Conservation (phyloP, 2,113 vertebrate species). For the Ellobius talpinus region DNA sequence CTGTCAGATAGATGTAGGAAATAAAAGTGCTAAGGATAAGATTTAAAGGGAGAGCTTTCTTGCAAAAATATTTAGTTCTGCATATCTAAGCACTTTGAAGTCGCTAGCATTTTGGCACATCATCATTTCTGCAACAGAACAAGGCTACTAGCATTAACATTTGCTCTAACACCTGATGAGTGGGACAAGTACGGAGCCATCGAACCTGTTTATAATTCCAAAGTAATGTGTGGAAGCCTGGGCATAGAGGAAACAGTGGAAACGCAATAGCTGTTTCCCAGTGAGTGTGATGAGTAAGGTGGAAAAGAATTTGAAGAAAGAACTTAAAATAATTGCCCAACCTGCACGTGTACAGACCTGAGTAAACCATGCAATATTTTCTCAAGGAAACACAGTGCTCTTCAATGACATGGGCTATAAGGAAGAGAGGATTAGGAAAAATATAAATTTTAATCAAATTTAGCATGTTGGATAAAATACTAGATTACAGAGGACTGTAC, state of each 20-base stretch:
- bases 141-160: constrained; percentile 76
- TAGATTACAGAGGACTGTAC: not conserved
- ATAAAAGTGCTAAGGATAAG: constrained; percentile 72
- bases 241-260: constrained; percentile 37
- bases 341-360: constrained; percentile 41
- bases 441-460: not conserved
- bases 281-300: constrained; percentile 53
- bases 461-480: not conserved
- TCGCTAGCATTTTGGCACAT: constrained; percentile 68
- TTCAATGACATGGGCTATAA: constrained; percentile 23
- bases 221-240: constrained; percentile 68
- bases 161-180: constrained; percentile 80
- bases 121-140: constrained; percentile 79
- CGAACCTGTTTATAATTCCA: constrained; percentile 61
- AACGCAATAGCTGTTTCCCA: constrained; percentile 47
- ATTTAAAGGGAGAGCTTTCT: constrained; percentile 77
- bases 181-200: constrained; percentile 68
- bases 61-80: constrained; percentile 75
- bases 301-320: constrained; percentile 55
- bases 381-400: not conserved
- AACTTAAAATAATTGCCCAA: constrained; percentile 56
- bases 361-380: constrained; percentile 38
- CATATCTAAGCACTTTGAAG: constrained; percentile 76
- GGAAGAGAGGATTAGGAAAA: not conserved
- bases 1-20: constrained; percentile 26